A percentile compares a stretch with the other conserved stretches of the same genome.
phyloP scores from a whole-genome alignment of 2,888 invertebrate species.

The Papilio gigon region DNA sequence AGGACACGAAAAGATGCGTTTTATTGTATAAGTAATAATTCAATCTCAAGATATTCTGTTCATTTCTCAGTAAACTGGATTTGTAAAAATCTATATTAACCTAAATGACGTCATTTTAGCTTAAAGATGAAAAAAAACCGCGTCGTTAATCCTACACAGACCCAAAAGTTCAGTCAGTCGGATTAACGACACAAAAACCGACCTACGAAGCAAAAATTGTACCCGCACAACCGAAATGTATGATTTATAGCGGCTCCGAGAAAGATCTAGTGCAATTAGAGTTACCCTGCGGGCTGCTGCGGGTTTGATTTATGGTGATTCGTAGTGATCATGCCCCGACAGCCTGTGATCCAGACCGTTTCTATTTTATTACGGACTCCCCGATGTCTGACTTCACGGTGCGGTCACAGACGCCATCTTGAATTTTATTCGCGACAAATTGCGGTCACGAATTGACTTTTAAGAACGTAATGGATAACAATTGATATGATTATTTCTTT shows the following conservation, averaged over 20 bases:
- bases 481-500: background rate
- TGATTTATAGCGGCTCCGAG: conserved; percentile 68
- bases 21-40: background rate
- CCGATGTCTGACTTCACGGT: conserved; percentile 64
- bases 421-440: conserved; percentile 55
- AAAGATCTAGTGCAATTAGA: conserved; percentile 75
- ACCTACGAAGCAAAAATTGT: conserved; percentile 63
- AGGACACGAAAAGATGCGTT: background rate
- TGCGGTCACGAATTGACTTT: conserved; percentile 55
- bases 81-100: background rate
- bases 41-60: background rate
- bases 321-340: conserved; percentile 69
- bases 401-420: conserved; percentile 70
- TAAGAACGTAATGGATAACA: background rate
- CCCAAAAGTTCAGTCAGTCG: conserved; percentile 56
- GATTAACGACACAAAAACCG: conserved; percentile 62
- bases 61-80: background rate
- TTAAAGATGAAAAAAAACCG: conserved; percentile 51
- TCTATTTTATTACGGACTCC: conserved; percentile 71
- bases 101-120: conserved; percentile 45
- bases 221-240: conserved; percentile 70
- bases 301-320: conserved; percentile 80
- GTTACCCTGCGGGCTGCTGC: conserved; percentile 72
- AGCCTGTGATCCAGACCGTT: conserved; percentile 69
- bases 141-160: conserved; percentile 54